phyloP scores from a whole-genome alignment of 2,888 invertebrate species.

The Tridacna gigas region DNA sequence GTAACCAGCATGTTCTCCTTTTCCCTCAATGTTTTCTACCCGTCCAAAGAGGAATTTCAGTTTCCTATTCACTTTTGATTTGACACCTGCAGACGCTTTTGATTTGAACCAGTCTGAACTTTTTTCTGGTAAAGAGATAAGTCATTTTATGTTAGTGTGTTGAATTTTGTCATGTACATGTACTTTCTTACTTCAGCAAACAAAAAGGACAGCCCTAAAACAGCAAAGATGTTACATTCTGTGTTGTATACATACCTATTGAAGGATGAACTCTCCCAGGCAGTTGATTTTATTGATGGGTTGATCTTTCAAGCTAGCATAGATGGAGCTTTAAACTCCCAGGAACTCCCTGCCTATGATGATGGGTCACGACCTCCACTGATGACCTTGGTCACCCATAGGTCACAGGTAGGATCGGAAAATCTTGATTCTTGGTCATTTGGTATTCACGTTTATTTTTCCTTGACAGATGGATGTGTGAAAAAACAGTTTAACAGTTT shows the following conservation, averaged over 20 bases:
- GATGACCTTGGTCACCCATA: slow-evolving; percentile 76
- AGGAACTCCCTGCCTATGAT: slow-evolving; percentile 66
- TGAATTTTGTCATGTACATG: neutral
- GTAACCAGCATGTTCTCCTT: too few relatives aligned
- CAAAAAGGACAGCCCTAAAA: slow-evolving; percentile 71
- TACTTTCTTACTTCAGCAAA: slow-evolving; percentile 2
- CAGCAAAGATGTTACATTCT: slow-evolving; percentile 77
- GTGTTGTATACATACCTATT: slow-evolving; percentile 81
- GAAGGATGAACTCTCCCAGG: slow-evolving; percentile 73
- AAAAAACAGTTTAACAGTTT: too few relatives aligned
- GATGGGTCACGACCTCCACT: slow-evolving; percentile 69
- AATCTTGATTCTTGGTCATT: too few relatives aligned
- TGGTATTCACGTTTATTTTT: too few relatives aligned
- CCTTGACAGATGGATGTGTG: too few relatives aligned
- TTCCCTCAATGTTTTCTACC: too few relatives aligned
- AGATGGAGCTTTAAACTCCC: slow-evolving; percentile 61
- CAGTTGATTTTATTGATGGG: slow-evolving; percentile 77
- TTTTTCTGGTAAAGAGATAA: too few relatives aligned
- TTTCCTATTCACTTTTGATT: too few relatives aligned
- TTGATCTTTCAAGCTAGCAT: slow-evolving; percentile 76
- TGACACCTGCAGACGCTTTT: too few relatives aligned
- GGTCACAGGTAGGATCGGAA: slow-evolving; percentile 66
- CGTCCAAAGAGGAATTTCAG: too few relatives aligned
- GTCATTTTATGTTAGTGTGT: too few relatives aligned
- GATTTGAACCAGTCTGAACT: too few relatives aligned